Evolutionary conservation across 1,140 invertebrate species (phyloP), one percentile per base, ranked within the genome.

Genomic region (Dendrolimus kikuchii): DNA sequence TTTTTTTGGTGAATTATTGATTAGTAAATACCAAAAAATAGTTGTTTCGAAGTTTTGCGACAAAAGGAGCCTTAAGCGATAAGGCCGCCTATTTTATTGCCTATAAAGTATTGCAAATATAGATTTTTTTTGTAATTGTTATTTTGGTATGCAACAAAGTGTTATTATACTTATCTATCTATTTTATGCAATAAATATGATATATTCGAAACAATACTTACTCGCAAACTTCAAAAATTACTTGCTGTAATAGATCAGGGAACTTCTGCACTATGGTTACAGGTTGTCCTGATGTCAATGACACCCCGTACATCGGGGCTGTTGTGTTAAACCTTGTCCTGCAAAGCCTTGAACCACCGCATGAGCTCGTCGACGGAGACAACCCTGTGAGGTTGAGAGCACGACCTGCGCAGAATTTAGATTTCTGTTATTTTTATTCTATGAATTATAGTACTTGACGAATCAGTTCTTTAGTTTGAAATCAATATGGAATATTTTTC

Each of bases 251-350:
- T n/a, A 97, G 88, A 87, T 97, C 95, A 4, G 96, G 96, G 74
- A 97, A 97, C 81, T 97, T 97, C 87, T 97, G 96, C 36, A 97
- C 95, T 62, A 97, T 97, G 39, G 95, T 96, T 50, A 97, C 95
- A 2, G 95, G 95, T 77, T 96, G 94, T 7, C 95, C 95, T 23
- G 95, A 96, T 4, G 96, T 97, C 5, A 97, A 87, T 36, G 95
- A 96, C 36, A 97, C 94, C 5, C 96, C 96, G 77, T 96, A 96
- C 94, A 96, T 95, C 4, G 95, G 95, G 7, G 95, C 96, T 40
- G 95, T 97, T 4, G 95, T 97, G 81, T 97, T 97, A 83, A 96
- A 97, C 47, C 94, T 89, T 5, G 95, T 96, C 72, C 93, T 93
- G 71, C 96, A 97, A 8, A 97, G 88, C 51, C 95, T 88, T 4